These are phyloP conservation scores for Darevskia mixta DNA, from an alignment of 2,797 vertebrate genomes.

Conservation along the genomic window DNA sequence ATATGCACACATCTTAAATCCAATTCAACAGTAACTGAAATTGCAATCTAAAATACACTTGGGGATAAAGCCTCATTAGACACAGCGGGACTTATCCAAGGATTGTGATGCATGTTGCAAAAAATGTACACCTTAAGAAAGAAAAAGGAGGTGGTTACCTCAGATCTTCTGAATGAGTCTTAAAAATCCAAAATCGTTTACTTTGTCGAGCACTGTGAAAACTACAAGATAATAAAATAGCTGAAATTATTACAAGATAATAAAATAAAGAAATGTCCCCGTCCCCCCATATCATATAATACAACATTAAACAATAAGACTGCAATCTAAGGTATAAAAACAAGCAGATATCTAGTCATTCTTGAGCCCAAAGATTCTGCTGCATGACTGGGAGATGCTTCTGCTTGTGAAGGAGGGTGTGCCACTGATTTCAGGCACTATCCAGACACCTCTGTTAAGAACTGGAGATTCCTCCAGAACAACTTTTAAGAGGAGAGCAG, in stretches of 20 bases:
- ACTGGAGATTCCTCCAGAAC: background rate
- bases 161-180: conserved; percentile 79
- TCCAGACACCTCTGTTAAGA: background rate
- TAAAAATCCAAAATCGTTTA: conserved; percentile 87
- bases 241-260: conserved; percentile 72
- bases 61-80: too few species aligned
- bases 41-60: background rate
- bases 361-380: background rate
- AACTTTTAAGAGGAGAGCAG: background rate
- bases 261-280: conserved; percentile 1
- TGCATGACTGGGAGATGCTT: background rate
- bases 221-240: conserved; percentile 77
- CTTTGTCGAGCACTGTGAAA: conserved; percentile 91
- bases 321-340: conserved; percentile 19
- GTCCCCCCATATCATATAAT: background rate
- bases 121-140: background rate
- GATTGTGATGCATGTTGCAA: background rate
- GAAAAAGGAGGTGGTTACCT: conserved; percentile 79
- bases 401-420: background rate
- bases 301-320: background rate
- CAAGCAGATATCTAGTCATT: background rate
- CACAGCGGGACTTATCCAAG: background rate
- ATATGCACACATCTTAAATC: background rate
- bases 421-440: background rate
- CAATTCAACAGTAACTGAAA: background rate